Evolutionary conservation across 1,140 invertebrate species (phyloP).

Genomic region (Bombus soroeensis): DNA sequence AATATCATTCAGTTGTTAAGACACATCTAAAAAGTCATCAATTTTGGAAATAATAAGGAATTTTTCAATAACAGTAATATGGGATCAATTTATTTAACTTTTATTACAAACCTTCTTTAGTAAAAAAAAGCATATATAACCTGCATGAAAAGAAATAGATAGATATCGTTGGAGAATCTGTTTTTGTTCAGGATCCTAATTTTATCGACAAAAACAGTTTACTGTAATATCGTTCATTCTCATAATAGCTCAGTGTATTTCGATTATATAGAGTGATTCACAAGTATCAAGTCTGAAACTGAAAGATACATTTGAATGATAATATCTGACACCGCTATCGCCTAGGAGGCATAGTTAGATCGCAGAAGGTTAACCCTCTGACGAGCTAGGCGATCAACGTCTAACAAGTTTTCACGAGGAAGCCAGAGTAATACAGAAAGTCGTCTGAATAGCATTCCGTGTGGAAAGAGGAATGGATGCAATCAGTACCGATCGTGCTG

Average conservation of each 20-base stretch:
- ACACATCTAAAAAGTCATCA: too few species aligned
- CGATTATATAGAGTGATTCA: not conserved
- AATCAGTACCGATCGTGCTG: not conserved
- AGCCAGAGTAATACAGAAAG: not conserved
- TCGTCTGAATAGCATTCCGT: not conserved
- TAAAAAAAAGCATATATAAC: too few species aligned
- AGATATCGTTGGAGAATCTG: too few species aligned
- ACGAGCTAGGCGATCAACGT: not conserved
- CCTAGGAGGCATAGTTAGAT: not conserved
- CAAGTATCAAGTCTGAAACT: not conserved
- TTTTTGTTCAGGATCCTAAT: not conserved
- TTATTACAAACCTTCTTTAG: too few species aligned
- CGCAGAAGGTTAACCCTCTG: slow-evolving; percentile 5
- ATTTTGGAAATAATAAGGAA: too few species aligned
- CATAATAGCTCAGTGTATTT: not conserved
- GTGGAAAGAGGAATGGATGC: not conserved
- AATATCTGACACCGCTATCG: not conserved
- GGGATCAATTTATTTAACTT: too few species aligned
- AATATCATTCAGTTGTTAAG: too few species aligned
- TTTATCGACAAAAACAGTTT: not conserved
- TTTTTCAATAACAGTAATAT: too few species aligned
- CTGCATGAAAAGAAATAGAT: too few species aligned
- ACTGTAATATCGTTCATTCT: not conserved
- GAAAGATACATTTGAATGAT: slow-evolving; percentile 1
- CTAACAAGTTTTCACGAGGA: slow-evolving; percentile 6